A percentile compares a stretch with the other conserved stretches of the same genome.
Evolutionary conservation across 2,113 vertebrate species (phyloP).

Genomic region (Peromyscus polionotus): DNA sequence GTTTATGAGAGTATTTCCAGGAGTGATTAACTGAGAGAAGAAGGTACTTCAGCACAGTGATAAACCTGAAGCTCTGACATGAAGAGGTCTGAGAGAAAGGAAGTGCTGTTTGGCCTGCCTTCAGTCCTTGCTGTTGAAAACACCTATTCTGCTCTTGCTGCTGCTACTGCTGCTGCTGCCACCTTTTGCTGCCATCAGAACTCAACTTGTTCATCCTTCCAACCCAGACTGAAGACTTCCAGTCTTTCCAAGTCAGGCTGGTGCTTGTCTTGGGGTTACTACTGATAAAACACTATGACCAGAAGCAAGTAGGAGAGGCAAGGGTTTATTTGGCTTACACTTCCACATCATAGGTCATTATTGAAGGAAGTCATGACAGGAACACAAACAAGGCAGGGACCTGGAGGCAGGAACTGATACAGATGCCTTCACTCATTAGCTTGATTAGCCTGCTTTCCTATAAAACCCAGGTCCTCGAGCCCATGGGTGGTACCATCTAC

Average conservation of each 20-base stretch:
- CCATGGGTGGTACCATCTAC: accelerated
- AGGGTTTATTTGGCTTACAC: neutral
- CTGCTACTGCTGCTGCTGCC: accelerated
- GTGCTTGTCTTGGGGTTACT: neutral
- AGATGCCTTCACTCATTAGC: neutral
- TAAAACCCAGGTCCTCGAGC: accelerated
- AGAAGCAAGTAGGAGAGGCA: neutral
- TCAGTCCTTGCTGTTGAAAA: neutral
- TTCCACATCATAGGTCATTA: neutral
- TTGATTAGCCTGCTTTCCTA: neutral
- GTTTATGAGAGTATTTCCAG: neutral
- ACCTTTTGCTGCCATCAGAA: neutral
- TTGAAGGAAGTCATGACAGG: neutral
- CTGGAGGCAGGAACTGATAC: neutral
- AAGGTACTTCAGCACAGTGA: neutral
- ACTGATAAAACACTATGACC: neutral
- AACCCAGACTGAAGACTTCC: neutral
- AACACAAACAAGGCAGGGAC: neutral
- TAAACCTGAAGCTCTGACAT: neutral
- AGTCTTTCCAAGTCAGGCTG: neutral
- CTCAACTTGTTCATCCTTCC: neutral
- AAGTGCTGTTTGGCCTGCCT: neutral
- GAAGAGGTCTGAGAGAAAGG: neutral
- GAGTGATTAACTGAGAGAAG: neutral
- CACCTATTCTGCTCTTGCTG: neutral